phyloP scores from a whole-genome alignment of 2,888 invertebrate genomes.

The Merodon equestris region DNA sequence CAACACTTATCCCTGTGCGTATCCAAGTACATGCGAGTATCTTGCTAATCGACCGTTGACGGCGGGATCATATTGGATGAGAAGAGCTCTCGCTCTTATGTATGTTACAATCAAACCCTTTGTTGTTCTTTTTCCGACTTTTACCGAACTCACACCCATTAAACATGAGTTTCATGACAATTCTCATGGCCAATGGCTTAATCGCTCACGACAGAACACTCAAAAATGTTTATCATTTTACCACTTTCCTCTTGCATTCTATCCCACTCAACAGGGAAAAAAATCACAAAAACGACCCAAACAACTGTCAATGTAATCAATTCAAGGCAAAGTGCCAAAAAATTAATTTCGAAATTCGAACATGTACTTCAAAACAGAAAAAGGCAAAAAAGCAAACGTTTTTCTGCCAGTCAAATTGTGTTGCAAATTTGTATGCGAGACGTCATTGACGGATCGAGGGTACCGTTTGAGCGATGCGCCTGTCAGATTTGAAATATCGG shows the following conservation, averaged over 20 bases:
- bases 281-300: constrained; percentile 15
- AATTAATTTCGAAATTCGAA: constrained; percentile 64
- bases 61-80: constrained; percentile 16
- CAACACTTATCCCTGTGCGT: constrained; percentile 14
- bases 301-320: constrained; percentile 55
- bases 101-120: constrained; percentile 46
- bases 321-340: constrained; percentile 54
- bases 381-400: not conserved
- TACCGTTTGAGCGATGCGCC: constrained; percentile 33
- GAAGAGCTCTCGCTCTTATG: constrained; percentile 7
- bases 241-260: too few species aligned
- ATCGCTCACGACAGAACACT: constrained; percentile 1
- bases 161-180: constrained; percentile 22
- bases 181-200: constrained; percentile 16
- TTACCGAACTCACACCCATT: constrained; percentile 25
- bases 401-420: constrained; percentile 8
- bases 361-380: constrained; percentile 44
- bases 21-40: constrained; percentile 3
- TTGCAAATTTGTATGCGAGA: constrained; percentile 57
- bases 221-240: too few species aligned
- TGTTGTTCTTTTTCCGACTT: constrained; percentile 48
- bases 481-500: constrained; percentile 47
- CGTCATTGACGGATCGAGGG: constrained; percentile 57
- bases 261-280: constrained; percentile 40
- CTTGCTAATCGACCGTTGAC: constrained; percentile 56